A percentile compares a stretch with the other conserved stretches of the same genome.
phyloP scores from a whole-genome alignment of 2,113 vertebrate genomes.

The Callaeas wilsoni region DNA sequence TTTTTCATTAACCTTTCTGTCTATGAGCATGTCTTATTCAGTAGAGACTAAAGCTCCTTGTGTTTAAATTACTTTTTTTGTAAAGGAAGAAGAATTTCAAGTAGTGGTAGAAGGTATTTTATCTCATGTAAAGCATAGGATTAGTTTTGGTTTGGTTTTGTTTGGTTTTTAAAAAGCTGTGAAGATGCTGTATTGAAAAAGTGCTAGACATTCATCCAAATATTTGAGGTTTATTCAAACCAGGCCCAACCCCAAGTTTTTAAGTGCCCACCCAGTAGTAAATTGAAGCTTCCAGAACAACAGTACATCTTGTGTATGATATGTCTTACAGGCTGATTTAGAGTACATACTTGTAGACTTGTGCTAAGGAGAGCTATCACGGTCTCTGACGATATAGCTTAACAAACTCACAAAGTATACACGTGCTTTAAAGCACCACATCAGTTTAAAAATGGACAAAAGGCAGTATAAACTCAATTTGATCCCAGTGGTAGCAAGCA shows the following conservation, averaged over 20 bases:
- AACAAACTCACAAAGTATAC: neutral
- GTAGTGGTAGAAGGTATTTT: neutral
- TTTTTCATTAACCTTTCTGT: neutral
- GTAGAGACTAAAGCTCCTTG: neutral
- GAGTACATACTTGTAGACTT: neutral
- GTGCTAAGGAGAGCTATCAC: neutral
- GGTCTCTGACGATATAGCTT: neutral
- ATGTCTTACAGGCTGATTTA: neutral
- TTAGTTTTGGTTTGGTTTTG: neutral
- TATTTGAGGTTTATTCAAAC: neutral
- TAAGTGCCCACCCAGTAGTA: neutral
- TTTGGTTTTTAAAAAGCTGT: neutral
- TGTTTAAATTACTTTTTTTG: neutral
- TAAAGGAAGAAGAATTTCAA: neutral
- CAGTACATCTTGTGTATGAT: neutral
- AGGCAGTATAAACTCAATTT: neutral
- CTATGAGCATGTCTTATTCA: neutral
- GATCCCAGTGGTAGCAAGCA: neutral
- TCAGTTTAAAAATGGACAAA: neutral
- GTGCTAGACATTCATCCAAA: neutral
- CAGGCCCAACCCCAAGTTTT: neutral
- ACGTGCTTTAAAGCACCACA: neutral
- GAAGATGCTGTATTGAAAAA: neutral
- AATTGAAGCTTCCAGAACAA: neutral
- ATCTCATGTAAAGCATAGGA: neutral